These are phyloP conservation scores for Tympanuchus pallidicinctus DNA, from an alignment of 2,113 vertebrate species.

Conservation along the genomic window DNA sequence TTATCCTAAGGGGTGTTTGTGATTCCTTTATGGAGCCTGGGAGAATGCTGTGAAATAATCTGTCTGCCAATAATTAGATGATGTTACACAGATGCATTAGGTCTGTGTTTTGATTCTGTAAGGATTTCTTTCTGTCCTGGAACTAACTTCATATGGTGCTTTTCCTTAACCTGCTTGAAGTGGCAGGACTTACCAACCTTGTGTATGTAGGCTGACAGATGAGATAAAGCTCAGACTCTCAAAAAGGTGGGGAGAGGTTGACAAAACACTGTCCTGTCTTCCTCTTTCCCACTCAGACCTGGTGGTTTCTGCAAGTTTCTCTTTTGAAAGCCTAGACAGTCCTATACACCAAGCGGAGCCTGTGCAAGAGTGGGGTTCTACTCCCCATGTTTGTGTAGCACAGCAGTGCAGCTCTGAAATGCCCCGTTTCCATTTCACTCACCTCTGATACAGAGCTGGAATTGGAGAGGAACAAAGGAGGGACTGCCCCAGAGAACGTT, in stretches of 20 bases:
- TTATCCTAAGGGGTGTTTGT: neutral
- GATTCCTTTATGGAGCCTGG: neutral
- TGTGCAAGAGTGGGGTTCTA: neutral
- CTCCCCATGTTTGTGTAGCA: neutral
- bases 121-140: neutral
- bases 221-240: neutral
- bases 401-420: fast-evolving
- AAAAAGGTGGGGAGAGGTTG: neutral
- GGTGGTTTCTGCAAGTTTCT: neutral
- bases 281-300: neutral
- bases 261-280: neutral
- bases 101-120: slow-evolving; percentile 15
- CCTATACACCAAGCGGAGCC: neutral
- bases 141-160: neutral
- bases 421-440: neutral
- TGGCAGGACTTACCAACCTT: neutral
- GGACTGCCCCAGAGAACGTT: neutral
- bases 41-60: slow-evolving; percentile 41
- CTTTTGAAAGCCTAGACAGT: neutral
- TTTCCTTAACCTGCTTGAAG: neutral
- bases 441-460: neutral
- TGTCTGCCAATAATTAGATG: slow-evolving; percentile 38
- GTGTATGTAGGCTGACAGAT: neutral
- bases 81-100: neutral
- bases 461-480: neutral